These are phyloP conservation scores for Luperina nickerlii DNA, from an alignment of 2,888 invertebrate genomes.

Conservation along the genomic window DNA sequence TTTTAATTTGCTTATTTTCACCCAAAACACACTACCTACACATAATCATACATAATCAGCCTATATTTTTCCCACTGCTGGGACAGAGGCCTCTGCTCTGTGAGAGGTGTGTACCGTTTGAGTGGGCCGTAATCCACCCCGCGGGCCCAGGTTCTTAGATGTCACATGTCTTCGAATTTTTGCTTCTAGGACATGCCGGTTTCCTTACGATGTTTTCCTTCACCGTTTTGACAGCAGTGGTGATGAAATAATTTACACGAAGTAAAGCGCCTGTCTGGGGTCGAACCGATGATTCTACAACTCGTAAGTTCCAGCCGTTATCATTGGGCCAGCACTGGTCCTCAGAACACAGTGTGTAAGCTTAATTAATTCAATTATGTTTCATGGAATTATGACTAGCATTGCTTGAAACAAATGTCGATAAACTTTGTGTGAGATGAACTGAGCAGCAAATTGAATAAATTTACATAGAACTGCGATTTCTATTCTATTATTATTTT, in stretches of 20 bases:
- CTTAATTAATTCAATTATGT: not conserved
- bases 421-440: not conserved
- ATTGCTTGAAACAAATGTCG: not conserved
- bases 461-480: not conserved
- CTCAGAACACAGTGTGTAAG: not conserved
- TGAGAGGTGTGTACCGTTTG: not conserved
- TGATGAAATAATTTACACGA: not conserved
- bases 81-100: not conserved
- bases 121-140: not conserved
- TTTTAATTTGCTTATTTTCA: not conserved
- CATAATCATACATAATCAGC: not conserved
- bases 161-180: not conserved
- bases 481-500: not conserved
- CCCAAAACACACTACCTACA: not conserved
- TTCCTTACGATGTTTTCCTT: too few relatives aligned
- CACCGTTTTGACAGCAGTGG: not conserved
- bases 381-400: too few relatives aligned
- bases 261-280: not conserved
- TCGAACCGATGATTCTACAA: not conserved
- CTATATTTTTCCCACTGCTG: not conserved
- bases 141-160: not conserved
- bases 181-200: too few relatives aligned
- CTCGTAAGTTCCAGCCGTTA: not conserved
- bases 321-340: not conserved
- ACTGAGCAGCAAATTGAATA: not conserved